Evolutionary conservation across 1,140 invertebrate genomes (phyloP), one percentile per base, ranked within the genome.

Genomic region (Rhagoletis zephyria): DNA sequence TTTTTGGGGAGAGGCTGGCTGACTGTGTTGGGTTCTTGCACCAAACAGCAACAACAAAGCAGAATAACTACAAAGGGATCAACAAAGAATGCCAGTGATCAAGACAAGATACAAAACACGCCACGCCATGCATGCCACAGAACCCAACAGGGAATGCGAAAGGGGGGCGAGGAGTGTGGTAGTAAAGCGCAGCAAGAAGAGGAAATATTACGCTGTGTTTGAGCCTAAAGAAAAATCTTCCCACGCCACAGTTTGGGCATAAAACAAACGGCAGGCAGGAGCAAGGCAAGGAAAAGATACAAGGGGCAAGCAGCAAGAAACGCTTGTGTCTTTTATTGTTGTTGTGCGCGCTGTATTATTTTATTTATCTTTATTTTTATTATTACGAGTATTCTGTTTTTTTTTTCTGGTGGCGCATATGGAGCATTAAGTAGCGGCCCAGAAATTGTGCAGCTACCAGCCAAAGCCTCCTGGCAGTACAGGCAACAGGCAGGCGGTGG

Each of bases 161-260:
- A 74, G 67, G 2, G 42, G 19, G 19, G 10, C 14, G n/a, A 42
- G 56, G 81, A 14, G 16, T 59, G 30, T 4, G 30, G 7, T 74
- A 74, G 5, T 5, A 7, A 63, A 56, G 59, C 61, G 51, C 59
- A 42, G 51, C 59, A 42, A 56, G 85, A 86, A 42, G 45, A 81
- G 48, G 48, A n/a, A 7, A 81, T 81, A 81, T 81, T 51, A 48
- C 56, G 7, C 48, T 19, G 48, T 7, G 61, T 4, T 45, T 30
- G 65, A 70, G 45, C 19, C 63, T 67, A 59, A 63, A 89, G 88
- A 92, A 92, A 92, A 92, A 92, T 92, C 91, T 92, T 92, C 91
- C 91, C 91, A 92, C 91, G 91, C 91, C 90, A 91, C 90, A 89
- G 90, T 90, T 90, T 92, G 89, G 90, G 88, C 89, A 85, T 60